Evolutionary conservation across 2,888 invertebrate species (phyloP), one percentile per base, ranked within the genome.

Genomic region (Acanthococcus lagerstroemiae): DNA sequence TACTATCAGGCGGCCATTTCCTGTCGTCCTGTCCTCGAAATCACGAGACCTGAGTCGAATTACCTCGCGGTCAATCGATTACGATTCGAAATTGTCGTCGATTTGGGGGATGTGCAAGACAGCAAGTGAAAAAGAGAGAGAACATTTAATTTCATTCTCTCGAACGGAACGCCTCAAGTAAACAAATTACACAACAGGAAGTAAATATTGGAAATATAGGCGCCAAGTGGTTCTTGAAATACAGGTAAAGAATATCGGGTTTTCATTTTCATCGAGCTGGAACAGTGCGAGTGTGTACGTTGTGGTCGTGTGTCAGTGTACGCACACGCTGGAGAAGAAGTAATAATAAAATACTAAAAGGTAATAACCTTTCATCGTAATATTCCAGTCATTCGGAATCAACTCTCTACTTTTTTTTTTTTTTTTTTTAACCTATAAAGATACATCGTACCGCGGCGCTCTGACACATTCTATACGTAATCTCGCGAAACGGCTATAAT

Each of bases 301-400:
- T 22, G 17, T 15, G n/a, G 52, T 22, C 15, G 12, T 37, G n/a
- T 37, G 2, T 37, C 37, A 37, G n/a, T n/a, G 37, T 37, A 37
- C n/a, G 37, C 37, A 9, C 37, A 37, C 12, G n/a, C n/a, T n/a
- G 24, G 52, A 24, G 24, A 52, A 52, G 22, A 52, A 24, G 24
- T 22, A 52, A 22, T 21, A 52, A 52, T 22, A 7, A 52, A n/a
- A 52, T 15, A 52, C 24, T 21, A 55, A 63, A 63, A 63, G 63
- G 63, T 63, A 63, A 63, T 63, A 63, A 63, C 63, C 63, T 63
- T 54, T 63, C 63, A 52, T 52, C 44, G 54, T 63, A 63, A 63
- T 54, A 63, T 52, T 63, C 63, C 63, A 50, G 63, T 63, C 54
- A 63, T 63, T 37, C 52, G 54, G 54, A 54, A 63, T 63, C 63